These are phyloP conservation scores for Agrotis puta DNA, from an alignment of 2,888 invertebrate genomes.

Conservation along the genomic window DNA sequence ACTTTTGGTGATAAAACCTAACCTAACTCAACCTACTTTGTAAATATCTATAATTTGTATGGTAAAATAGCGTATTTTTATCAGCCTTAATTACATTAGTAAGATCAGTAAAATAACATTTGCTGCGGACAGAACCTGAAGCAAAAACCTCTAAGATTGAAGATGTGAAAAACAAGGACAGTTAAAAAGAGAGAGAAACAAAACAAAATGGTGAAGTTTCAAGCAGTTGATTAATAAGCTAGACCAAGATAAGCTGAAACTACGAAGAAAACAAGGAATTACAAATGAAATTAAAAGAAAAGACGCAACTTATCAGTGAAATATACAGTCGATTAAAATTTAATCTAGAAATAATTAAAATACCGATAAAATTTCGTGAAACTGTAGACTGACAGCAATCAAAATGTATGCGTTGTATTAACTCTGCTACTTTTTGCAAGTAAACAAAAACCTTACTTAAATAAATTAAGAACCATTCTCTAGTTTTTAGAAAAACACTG, in stretches of 20 bases:
- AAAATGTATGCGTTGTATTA: not conserved
- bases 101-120: not conserved
- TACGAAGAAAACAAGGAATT: not conserved
- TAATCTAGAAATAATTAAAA: not conserved
- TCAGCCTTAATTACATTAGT: too few relatives aligned
- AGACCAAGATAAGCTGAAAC: not conserved
- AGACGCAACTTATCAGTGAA: not conserved
- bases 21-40: too few relatives aligned
- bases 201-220: not conserved
- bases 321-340: not conserved
- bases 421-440: not conserved
- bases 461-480: conserved; percentile 23
- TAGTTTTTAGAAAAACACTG: conserved; percentile 20
- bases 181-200: not conserved
- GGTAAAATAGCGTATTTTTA: too few relatives aligned
- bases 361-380: not conserved
- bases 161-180: not conserved
- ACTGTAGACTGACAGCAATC: not conserved
- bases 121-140: not conserved
- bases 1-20: too few relatives aligned
- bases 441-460: conserved; percentile 4
- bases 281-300: not conserved
- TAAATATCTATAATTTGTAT: too few relatives aligned
- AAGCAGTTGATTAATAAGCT: not conserved
- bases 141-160: not conserved